phyloP scores from a whole-genome alignment of 2,888 invertebrate genomes.

The Drosophila rellima region DNA sequence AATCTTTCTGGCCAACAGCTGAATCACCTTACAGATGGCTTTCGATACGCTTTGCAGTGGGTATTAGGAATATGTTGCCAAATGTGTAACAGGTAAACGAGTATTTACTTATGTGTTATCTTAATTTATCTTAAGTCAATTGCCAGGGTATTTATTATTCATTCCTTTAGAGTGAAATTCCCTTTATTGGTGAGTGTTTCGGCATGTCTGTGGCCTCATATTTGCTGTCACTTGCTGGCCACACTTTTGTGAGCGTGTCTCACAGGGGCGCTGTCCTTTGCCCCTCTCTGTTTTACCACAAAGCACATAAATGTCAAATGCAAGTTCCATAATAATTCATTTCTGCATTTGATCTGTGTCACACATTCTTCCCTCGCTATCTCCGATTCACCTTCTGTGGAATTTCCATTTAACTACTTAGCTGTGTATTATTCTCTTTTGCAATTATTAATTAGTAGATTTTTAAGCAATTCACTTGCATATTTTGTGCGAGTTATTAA shows the following conservation, averaged over 20 bases:
- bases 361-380: background rate
- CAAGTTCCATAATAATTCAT: constrained; percentile 65
- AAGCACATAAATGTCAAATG: constrained; percentile 70
- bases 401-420: background rate
- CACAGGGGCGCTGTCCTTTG: no score
- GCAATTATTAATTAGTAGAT: constrained; percentile 28
- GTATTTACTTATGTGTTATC: background rate
- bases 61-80: constrained; percentile 4
- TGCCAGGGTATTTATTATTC: background rate
- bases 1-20: constrained; percentile 30
- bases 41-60: constrained; percentile 6
- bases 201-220: constrained; percentile 18
- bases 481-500: constrained; percentile 24
- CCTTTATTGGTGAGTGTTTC: background rate
- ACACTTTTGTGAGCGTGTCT: constrained; percentile 41
- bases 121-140: background rate
- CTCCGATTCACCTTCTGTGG: background rate
- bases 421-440: background rate
- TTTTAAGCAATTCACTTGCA: constrained; percentile 38
- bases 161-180: background rate
- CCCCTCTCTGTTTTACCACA: constrained; percentile 24
- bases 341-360: constrained; percentile 19
- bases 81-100: constrained; percentile 13
- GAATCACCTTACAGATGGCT: constrained; percentile 23
- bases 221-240: constrained; percentile 25